Evolutionary conservation across 1,140 invertebrate species (phyloP).

Genomic region (Macrocentrus cingulum): DNA sequence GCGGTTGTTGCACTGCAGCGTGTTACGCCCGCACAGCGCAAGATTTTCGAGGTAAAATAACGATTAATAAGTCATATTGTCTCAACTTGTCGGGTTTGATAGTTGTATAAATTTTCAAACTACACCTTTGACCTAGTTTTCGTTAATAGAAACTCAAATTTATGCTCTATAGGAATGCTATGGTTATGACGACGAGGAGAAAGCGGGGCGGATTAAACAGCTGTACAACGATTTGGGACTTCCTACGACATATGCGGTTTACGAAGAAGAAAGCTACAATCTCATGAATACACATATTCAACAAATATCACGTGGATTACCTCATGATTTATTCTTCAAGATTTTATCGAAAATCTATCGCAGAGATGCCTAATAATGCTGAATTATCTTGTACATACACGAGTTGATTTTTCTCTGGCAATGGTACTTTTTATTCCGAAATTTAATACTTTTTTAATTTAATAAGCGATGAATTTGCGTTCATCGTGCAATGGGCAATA

Average conservation of each 20-base stretch:
- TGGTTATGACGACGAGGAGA: slow-evolving; percentile 69
- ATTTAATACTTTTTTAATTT: neutral
- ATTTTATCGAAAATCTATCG: slow-evolving; percentile 80
- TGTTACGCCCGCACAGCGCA: slow-evolving; percentile 71
- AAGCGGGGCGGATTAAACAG: slow-evolving; percentile 73
- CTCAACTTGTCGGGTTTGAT: too few relatives aligned
- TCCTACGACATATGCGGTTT: slow-evolving; percentile 75
- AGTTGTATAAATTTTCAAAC: too few relatives aligned
- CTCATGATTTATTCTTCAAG: slow-evolving; percentile 80
- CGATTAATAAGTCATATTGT: slow-evolving; percentile 3
- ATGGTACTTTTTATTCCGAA: too few relatives aligned
- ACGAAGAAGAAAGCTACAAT: slow-evolving; percentile 85
- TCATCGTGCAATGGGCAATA: too few relatives aligned
- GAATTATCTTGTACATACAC: neutral
- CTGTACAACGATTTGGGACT: slow-evolving; percentile 81
- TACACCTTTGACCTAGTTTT: neutral
- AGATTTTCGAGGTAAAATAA: slow-evolving; percentile 67
- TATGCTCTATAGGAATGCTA: slow-evolving; percentile 72
- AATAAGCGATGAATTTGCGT: too few relatives aligned
- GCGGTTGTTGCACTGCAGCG: slow-evolving; percentile 84
- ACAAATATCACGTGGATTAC: slow-evolving; percentile 79
- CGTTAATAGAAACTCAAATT: slow-evolving; percentile 3
- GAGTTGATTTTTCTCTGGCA: too few relatives aligned
- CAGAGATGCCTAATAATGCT: slow-evolving; percentile 57
- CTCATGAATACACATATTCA: slow-evolving; percentile 81